Base-by-base conservation (phyloP, 2,888 invertebrate genomes). In the Lochmaea capreae region DNA sequence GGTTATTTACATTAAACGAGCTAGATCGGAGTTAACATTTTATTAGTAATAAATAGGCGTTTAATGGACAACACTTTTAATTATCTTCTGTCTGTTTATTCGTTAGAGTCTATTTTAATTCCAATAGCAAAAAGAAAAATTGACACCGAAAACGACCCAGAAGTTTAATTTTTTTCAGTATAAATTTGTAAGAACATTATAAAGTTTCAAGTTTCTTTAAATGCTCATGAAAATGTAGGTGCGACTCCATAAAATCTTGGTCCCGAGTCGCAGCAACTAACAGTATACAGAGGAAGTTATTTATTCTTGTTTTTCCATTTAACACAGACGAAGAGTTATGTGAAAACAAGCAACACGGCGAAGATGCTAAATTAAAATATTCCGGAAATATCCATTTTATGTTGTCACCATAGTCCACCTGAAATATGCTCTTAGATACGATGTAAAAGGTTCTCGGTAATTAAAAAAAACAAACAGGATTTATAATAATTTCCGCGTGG, bases 321-420 rank as follows among this genome's bases (percentile, higher is more conserved):
- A 54, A 67, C 71, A 73, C 68, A 76, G 76, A 76, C 76, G 61
- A 49, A 68, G 66, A 76, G 71, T 61, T 73, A 76, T 76, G 72
- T 66, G 71, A 68, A 76, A 70, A 66, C 67, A 63, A 70, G 42
- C 70, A 70, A 54, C 57, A 57, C 18, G 65, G 57, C 67, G 6
- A 54, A 62, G 72, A 67, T 46, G 62, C 57, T 62, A 67, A 67
- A 67, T 63, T 67, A 65, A 72, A 68, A 67, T 49, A 43, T 54
- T 63, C 72, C 58, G 63, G 62, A 72, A 72, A 72, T 72, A 67
- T 33, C 14, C 14, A 71, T 66, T 58, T 71, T 58, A 14, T 61
- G 65, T 12, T 61, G 26, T 33, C 39, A 33, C 22, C 22, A 22
- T 22, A 22, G 22, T 22, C 22, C 22, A 22, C 61, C 66, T 43